These are phyloP conservation scores for Leucophenga montana DNA, from an alignment of 2,888 invertebrate species.

Conservation along the genomic window DNA sequence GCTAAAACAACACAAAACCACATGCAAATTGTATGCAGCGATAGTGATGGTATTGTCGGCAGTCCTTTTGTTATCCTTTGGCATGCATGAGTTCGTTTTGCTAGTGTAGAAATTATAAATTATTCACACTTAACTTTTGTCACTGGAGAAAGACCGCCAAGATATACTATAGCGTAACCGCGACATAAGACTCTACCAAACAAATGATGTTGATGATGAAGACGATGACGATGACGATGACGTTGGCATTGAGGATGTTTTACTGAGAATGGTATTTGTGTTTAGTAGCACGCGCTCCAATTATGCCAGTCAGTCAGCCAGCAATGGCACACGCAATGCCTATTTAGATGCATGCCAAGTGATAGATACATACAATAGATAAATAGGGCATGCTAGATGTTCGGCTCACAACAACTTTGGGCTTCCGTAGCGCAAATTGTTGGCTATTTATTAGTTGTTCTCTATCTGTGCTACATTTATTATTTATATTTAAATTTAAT, in stretches of 20 bases:
- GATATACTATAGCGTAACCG: no score
- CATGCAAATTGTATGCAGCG: background rate
- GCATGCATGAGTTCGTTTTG: conserved; percentile 17
- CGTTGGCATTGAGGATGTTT: background rate
- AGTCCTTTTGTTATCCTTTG: conserved; percentile 16
- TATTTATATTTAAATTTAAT: background rate
- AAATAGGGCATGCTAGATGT: conserved; percentile 31
- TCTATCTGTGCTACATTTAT: conserved; percentile 8
- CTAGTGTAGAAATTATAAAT: conserved; percentile 56
- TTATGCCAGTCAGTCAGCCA: conserved; percentile 13
- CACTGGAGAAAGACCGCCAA: conserved; percentile 30
- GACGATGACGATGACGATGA: no score
- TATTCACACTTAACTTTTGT: conserved; percentile 48
- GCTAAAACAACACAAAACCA: background rate
- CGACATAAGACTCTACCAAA: no score
- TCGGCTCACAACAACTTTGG: conserved; percentile 32
- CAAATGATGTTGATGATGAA: no score
- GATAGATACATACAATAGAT: conserved; percentile 43
- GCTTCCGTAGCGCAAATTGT: conserved; percentile 61
- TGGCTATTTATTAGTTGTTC: conserved; percentile 22
- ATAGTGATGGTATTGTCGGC: background rate
- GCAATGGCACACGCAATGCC: conserved; percentile 52
- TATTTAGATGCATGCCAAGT: conserved; percentile 59
- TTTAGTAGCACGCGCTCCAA: background rate
- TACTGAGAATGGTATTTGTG: background rate